phyloP scores from a whole-genome alignment of 1,140 invertebrate species.

The Anastatus disparis region DNA sequence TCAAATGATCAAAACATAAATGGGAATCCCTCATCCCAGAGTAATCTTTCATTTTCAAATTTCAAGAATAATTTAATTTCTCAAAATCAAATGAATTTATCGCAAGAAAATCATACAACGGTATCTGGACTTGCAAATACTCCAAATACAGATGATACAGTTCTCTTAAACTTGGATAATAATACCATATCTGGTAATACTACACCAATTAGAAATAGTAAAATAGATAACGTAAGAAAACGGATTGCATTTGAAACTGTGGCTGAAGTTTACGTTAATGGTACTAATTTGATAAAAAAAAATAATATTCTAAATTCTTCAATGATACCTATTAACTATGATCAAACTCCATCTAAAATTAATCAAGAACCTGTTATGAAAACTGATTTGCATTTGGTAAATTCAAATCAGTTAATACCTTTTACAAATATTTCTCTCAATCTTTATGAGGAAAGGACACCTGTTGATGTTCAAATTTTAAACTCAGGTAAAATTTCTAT shows the following conservation, averaged over 20 bases:
- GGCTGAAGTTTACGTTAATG: not conserved
- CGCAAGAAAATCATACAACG: not conserved
- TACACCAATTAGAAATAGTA: not conserved
- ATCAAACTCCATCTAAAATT: too few relatives aligned
- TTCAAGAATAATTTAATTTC: not conserved
- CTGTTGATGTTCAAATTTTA: not conserved
- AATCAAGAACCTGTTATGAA: too few relatives aligned
- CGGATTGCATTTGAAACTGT: not conserved
- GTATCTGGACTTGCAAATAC: not conserved
- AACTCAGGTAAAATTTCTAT: constrained; percentile 10
- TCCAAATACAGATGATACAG: not conserved
- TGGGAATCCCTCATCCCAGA: too few relatives aligned
- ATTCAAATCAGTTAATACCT: too few relatives aligned
- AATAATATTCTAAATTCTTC: not conserved
- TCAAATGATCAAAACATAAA: not conserved
- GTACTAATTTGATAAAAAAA: not conserved
- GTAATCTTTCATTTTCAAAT: not conserved
- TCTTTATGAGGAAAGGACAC: not conserved
- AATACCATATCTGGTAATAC: not conserved
- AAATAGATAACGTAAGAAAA: not conserved
- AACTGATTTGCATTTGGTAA: too few relatives aligned
- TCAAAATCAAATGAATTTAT: not conserved
- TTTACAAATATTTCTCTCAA: not conserved
- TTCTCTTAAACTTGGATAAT: not conserved
- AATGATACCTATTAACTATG: too few relatives aligned